Evolutionary conservation across 2,888 invertebrate species (phyloP).

Genomic region (Ischnura elegans): DNA sequence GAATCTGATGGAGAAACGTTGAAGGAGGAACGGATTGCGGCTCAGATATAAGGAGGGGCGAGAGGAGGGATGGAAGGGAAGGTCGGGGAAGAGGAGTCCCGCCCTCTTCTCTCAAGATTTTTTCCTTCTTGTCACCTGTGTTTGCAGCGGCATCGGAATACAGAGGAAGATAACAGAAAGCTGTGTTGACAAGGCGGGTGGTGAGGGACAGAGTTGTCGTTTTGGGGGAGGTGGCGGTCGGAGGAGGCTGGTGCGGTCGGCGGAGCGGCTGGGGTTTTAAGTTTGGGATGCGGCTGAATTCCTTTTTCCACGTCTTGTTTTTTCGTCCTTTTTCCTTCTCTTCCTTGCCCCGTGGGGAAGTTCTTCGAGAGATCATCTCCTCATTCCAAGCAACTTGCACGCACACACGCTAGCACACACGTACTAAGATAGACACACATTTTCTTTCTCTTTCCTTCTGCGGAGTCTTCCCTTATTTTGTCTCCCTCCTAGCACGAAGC

Average conservation of each 20-base stretch:
- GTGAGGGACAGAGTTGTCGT: slow-evolving; percentile 64
- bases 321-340: no score
- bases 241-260: neutral
- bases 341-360: neutral
- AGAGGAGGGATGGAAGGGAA: neutral
- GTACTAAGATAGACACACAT: neutral
- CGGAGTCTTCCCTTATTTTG: neutral
- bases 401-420: neutral
- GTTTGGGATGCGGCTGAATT: neutral
- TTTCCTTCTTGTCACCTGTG: slow-evolving; percentile 66
- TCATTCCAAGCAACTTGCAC: neutral
- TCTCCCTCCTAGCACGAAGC: neutral
- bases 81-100: slow-evolving; percentile 36
- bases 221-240: neutral
- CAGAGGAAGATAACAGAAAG: slow-evolving; percentile 64
- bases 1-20: neutral
- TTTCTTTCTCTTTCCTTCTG: neutral
- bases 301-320: neutral
- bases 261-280: no score
- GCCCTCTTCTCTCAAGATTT: neutral
- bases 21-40: neutral
- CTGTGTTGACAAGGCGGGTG: slow-evolving; percentile 65
- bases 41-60: neutral
- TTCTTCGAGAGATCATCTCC: slow-evolving; percentile 54
- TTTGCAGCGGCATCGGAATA: slow-evolving; percentile 67